Conservation (phyloP, 2,888 invertebrate species). For the Oeneis ivallda region DNA sequence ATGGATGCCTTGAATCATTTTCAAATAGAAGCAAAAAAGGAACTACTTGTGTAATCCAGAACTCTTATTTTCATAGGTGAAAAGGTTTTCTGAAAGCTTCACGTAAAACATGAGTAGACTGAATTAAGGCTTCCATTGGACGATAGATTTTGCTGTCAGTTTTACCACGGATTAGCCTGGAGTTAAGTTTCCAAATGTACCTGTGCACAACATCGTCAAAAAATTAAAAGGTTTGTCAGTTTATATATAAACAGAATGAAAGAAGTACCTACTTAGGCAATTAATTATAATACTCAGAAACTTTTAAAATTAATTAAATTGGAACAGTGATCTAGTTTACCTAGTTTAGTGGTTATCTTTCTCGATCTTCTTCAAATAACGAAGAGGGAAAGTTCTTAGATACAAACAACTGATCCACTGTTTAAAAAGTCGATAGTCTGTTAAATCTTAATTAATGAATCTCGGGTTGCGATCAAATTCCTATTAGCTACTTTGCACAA, state of each 20-base stretch:
- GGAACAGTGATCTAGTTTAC: conserved; percentile 7
- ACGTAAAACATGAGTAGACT: background rate
- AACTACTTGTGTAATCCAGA: background rate
- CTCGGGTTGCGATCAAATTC: conserved; percentile 17
- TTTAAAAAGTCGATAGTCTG: conserved; percentile 20
- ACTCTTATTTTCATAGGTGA: background rate
- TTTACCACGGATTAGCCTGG: no score
- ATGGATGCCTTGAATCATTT: no score
- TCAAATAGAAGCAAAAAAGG: no score
- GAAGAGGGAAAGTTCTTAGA: conserved; percentile 14
- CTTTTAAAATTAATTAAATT: conserved; percentile 13
- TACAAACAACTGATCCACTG: conserved; percentile 6
- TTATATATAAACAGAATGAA: background rate
- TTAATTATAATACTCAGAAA: background rate
- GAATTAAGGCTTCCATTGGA: no score
- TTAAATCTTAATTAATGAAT: conserved; percentile 25
- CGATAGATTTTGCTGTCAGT: no score
- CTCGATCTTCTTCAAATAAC: conserved; percentile 5
- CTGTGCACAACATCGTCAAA: no score
- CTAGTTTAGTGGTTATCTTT: conserved; percentile 1
- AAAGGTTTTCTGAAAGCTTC: background rate
- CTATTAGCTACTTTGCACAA: conserved; percentile 21
- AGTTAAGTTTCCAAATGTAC: no score
- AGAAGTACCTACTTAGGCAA: background rate
- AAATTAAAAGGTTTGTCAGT: no score